These are phyloP conservation scores for Drosophila nigritarsus DNA, from an alignment of 2,888 invertebrate species.

Conservation along the genomic window DNA sequence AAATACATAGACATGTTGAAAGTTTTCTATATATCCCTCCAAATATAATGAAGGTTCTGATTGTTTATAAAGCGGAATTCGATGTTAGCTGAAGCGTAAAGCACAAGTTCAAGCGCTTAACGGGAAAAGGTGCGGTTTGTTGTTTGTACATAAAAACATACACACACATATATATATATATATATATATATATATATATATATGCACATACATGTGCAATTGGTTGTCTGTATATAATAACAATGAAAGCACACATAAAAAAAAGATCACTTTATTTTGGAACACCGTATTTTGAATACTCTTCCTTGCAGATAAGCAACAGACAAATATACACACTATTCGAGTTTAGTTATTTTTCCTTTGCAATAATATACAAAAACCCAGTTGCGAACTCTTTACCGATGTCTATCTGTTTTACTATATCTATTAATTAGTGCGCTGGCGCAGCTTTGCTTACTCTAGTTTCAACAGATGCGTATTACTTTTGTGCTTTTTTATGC, in stretches of 20 bases:
- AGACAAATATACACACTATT: background rate
- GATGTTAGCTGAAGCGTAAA: constrained; percentile 61
- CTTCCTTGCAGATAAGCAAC: background rate
- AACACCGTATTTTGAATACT: background rate
- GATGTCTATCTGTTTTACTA: background rate
- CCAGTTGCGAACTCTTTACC: background rate
- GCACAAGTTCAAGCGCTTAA: constrained; percentile 65
- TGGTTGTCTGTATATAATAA: background rate
- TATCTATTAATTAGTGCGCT: background rate
- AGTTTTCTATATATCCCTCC: background rate
- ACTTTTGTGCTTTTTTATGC: no score
- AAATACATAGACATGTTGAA: background rate
- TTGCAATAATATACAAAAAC: background rate
- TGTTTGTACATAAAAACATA: constrained; percentile 7
- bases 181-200: background rate
- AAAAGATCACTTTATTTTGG: background rate
- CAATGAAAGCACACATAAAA: background rate
- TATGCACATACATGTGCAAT: background rate
- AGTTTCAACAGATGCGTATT: no score
- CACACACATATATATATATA: background rate
- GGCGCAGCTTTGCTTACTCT: background rate
- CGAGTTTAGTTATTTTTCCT: background rate
- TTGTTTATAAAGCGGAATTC: constrained; percentile 5
- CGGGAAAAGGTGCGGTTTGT: constrained; percentile 72
- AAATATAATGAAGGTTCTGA: background rate